Percentiles rank a stretch among this genome's conserved stretches.
These are phyloP conservation scores for Bombylius major DNA, from an alignment of 2,888 invertebrate genomes.

Conservation along the genomic window DNA sequence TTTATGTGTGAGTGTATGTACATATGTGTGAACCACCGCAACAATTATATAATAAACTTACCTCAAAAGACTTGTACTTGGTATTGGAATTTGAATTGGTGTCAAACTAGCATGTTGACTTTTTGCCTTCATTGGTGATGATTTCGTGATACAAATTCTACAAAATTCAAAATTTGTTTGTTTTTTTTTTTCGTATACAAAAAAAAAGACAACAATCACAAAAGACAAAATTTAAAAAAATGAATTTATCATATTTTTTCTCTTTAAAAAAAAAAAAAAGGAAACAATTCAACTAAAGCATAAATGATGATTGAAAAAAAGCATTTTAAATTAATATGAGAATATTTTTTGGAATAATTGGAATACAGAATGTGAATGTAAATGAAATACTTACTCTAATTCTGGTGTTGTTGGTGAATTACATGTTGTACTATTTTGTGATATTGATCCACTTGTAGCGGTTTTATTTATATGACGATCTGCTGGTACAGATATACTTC, in stretches of 20 bases:
- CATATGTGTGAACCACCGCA: neutral
- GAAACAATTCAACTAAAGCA: too few relatives aligned
- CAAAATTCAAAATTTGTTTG: constrained; percentile 3
- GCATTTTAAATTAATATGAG: neutral
- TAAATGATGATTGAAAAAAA: neutral
- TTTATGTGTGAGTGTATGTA: neutral
- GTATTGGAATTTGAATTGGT: constrained; percentile 18
- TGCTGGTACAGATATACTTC: constrained; percentile 73
- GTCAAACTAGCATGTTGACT: constrained; percentile 13
- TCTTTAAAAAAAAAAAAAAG: too few relatives aligned
- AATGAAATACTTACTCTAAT: constrained; percentile 46
- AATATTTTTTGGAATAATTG: neutral
- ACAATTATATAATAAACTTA: constrained; percentile 3
- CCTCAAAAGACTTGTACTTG: constrained; percentile 14
- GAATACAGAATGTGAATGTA: too few relatives aligned
- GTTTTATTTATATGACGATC: constrained; percentile 48
- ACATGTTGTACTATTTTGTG: constrained; percentile 41
- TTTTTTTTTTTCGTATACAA: too few relatives aligned
- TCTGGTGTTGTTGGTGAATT: constrained; percentile 56
- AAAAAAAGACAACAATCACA: too few relatives aligned
- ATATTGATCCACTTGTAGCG: constrained; percentile 19
- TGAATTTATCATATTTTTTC: too few relatives aligned
- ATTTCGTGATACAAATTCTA: constrained; percentile 14
- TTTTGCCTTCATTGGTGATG: constrained; percentile 14
- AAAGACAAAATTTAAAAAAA: too few relatives aligned